Conservation (phyloP, 2,888 invertebrate species). For the Zele albiditarsus region DNA sequence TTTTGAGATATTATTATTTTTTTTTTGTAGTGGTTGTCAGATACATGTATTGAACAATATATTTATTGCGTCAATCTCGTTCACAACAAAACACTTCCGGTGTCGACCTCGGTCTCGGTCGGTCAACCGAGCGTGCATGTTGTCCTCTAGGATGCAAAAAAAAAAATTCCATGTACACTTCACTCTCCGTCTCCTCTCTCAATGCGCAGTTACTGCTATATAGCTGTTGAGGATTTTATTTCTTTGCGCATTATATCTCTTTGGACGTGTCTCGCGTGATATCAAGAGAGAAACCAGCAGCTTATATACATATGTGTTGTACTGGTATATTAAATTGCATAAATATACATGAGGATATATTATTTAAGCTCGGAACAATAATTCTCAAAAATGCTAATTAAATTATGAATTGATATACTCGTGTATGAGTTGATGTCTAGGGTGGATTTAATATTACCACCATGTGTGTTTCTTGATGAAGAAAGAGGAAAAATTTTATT, state of each 20-base stretch:
- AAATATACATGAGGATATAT: not conserved
- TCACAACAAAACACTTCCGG: conserved; percentile 29
- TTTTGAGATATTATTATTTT: not conserved
- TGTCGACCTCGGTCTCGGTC: conserved; percentile 39
- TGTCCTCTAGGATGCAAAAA: conserved; percentile 44
- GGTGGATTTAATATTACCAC: not conserved
- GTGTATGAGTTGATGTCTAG: not conserved
- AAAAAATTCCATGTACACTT: conserved; percentile 28
- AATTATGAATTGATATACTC: not conserved
- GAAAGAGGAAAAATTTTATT: too few relatives aligned
- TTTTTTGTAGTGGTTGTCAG: not conserved
- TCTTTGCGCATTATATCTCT: conserved; percentile 13
- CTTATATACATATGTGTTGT: not conserved
- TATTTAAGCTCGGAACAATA: not conserved
- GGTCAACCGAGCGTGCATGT: conserved; percentile 46
- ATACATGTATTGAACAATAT: not conserved
- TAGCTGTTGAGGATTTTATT: not conserved
- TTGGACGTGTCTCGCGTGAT: not conserved
- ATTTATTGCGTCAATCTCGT: conserved; percentile 20
- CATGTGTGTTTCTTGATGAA: too few relatives aligned
- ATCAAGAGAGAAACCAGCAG: not conserved
- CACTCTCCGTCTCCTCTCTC: conserved; percentile 24
- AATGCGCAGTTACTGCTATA: not conserved
- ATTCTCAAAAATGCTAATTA: not conserved
- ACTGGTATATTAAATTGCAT: not conserved